These are phyloP conservation scores for Piaya cayana DNA, from an alignment of 2,113 vertebrate genomes.

Conservation along the genomic window DNA sequence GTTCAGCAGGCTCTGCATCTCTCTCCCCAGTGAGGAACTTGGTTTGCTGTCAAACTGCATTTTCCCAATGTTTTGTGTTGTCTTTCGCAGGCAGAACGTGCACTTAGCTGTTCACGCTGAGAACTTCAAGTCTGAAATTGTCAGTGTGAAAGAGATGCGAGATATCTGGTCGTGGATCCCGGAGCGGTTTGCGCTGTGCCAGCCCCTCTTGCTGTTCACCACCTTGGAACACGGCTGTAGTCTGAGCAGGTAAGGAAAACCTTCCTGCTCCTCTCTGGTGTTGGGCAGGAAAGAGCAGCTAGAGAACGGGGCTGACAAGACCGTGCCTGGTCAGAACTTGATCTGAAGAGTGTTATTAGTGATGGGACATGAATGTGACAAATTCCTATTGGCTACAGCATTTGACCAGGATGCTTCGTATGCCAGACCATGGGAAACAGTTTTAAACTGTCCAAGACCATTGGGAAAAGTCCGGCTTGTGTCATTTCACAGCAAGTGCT, in stretches of 20 bases:
- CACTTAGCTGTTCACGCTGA: slow-evolving; percentile 91
- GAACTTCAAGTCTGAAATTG: slow-evolving; percentile 92
- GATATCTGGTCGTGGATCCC: slow-evolving; percentile 99
- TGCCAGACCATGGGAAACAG: neutral
- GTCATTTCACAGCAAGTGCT: neutral
- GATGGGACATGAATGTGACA: neutral
- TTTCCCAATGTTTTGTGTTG: neutral
- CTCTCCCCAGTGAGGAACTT: neutral
- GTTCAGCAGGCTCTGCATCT: neutral
- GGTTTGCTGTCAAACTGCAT: neutral
- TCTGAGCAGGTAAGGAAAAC: slow-evolving; percentile 82
- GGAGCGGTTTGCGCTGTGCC: slow-evolving; percentile 92
- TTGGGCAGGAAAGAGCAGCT: neutral
- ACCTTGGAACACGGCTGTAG: slow-evolving; percentile 92
- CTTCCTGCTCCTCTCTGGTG: neutral
- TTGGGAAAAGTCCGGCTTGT: neutral
- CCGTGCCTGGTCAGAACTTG: neutral
- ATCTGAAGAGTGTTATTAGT: neutral
- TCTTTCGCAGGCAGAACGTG: slow-evolving; percentile 84
- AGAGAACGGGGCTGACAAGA: neutral
- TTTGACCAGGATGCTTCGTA: neutral
- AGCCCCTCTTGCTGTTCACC: slow-evolving; percentile 92
- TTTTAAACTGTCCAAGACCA: neutral
- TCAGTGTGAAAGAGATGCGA: slow-evolving; percentile 92
- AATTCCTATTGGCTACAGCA: neutral